Base-by-base conservation (phyloP, 2,113 vertebrate species). In the Carettochelys insculpta region DNA sequence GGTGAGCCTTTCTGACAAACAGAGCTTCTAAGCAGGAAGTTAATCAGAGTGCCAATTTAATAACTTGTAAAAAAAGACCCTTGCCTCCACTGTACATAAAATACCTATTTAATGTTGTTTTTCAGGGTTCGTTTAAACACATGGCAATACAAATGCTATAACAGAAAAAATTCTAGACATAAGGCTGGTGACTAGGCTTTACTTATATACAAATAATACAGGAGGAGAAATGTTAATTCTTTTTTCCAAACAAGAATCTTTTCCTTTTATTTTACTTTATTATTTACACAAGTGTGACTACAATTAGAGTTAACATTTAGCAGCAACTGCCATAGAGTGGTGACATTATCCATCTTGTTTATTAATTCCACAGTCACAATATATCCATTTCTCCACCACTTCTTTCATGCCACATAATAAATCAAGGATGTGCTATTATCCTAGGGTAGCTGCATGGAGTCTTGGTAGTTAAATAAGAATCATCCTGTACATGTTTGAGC, bases 301-400 rank as follows among this genome's bases (percentile, higher is more conserved):
- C 16, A 53, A 20, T 53, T 71, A 76, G 5, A 80, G 14, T 8
- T 43, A 68, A 53, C 82, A 11, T 3, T 14, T 83, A 41, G 29
- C 58, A 90, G 29, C 25, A 47, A 8, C 47, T 91, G 90, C 76
- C 85, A 75, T 31, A 38, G 3, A 86, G 10, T 14, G 20, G 1
- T 38, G 51, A n/a, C 11, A 3, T 1, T 88, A 78, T 84, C 14
- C 1, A 14, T 2, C 52, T 79, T 10, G 13, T 3, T 5, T 73
- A 47, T 27, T n/a, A 25, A 29, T 85, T 3, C 53, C 85, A 8
- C 17, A 47, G 4, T 25, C 34, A 77, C 3, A 77, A 6, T 22
- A 61, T 34, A 9, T 38, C 38, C n/a, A 81, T 8, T 0, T 0
- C 10, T 22, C 10, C n/a, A 1, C 14, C 22, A 87, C 3, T 24